phyloP scores from a whole-genome alignment of 2,797 vertebrate genomes.

The Kryptolebias ocellatus region DNA sequence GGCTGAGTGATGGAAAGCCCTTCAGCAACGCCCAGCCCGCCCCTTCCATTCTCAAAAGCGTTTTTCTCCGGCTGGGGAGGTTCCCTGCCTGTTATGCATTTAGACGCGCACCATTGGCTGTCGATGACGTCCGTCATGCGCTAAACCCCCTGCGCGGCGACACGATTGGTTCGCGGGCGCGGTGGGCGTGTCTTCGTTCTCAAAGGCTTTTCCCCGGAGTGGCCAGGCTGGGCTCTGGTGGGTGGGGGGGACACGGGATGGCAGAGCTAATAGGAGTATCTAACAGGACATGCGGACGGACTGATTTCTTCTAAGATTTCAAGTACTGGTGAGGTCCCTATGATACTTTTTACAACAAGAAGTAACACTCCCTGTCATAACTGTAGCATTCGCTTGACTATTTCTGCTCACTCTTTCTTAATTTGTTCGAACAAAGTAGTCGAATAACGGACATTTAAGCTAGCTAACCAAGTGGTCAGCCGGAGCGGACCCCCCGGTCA shows the following conservation, averaged over 20 bases:
- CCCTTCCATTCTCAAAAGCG: constrained; percentile 37
- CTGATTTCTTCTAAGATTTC: constrained; percentile 70
- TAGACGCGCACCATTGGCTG: constrained; percentile 47
- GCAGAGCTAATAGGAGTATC: constrained; percentile 75
- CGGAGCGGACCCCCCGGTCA: constrained; percentile 47
- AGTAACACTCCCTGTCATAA: constrained; percentile 5
- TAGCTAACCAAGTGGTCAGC: constrained; percentile 77
- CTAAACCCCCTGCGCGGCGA: constrained; percentile 25
- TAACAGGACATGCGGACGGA: constrained; percentile 81
- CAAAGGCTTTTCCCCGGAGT: constrained; percentile 73
- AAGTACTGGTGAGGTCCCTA: constrained; percentile 74
- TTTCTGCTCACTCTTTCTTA: constrained; percentile 20
- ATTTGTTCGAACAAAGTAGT: constrained; percentile 61
- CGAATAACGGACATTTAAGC: constrained; percentile 61
- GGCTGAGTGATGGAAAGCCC: constrained; percentile 32
- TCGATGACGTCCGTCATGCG: constrained; percentile 2
- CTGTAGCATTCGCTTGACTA: constrained; percentile 3
- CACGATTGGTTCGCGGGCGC: constrained; percentile 60
- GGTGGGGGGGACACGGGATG: constrained; percentile 76
- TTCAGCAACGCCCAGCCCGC: constrained; percentile 72
- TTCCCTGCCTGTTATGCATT: constrained; percentile 56
- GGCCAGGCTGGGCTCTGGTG: constrained; percentile 56
- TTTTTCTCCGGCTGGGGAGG: constrained; percentile 15
- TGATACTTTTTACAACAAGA: constrained; percentile 41
- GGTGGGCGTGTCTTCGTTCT: constrained; percentile 50